A percentile compares a stretch with the other conserved stretches of the same genome.
These are phyloP conservation scores for Koerneria pararmatus DNA, from an alignment of 2,888 invertebrate species.

Conservation along the genomic window DNA sequence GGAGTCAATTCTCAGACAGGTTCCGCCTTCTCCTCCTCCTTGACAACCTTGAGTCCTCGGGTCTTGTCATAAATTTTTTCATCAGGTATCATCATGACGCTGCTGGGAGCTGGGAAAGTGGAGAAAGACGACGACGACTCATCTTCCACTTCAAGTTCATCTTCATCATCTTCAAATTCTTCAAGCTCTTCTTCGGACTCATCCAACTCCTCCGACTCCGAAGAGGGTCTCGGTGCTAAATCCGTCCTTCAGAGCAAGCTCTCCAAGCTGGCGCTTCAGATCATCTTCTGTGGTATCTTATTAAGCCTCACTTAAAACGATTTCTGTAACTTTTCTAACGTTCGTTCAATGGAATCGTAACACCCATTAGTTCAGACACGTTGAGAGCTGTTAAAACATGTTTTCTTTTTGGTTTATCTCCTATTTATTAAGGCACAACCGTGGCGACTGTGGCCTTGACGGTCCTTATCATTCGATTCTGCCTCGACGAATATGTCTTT, in stretches of 20 bases:
- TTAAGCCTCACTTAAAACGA: neutral
- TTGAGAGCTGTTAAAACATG: conserved; percentile 7
- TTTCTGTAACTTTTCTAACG: neutral
- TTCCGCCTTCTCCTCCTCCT: too few relatives aligned
- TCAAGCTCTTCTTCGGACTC: conserved; percentile 40
- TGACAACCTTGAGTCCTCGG: too few relatives aligned
- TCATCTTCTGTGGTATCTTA: conserved; percentile 52
- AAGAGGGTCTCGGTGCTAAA: conserved; percentile 48
- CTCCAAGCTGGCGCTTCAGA: conserved; percentile 54
- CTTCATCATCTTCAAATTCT: conserved; percentile 34
- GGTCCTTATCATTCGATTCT: conserved; percentile 56
- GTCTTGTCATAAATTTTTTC: too few relatives aligned
- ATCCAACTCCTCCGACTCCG: conserved; percentile 33
- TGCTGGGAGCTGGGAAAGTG: conserved; percentile 46
- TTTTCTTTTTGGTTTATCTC: neutral
- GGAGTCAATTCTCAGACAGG: conserved; percentile 97
- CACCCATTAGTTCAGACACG: neutral
- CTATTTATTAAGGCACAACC: conserved; percentile 48
- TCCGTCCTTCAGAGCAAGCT: conserved; percentile 57
- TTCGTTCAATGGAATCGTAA: too few relatives aligned
- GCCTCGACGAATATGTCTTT: conserved; percentile 50
- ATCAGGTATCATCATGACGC: conserved; percentile 59
- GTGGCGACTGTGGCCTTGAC: conserved; percentile 57
- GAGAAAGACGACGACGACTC: conserved; percentile 39
- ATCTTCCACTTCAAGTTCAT: conserved; percentile 29